A percentile compares a stretch with the other conserved stretches of the same genome.
phyloP scores from a whole-genome alignment of 2,113 vertebrate species.

The Prochilodus magdalenae region DNA sequence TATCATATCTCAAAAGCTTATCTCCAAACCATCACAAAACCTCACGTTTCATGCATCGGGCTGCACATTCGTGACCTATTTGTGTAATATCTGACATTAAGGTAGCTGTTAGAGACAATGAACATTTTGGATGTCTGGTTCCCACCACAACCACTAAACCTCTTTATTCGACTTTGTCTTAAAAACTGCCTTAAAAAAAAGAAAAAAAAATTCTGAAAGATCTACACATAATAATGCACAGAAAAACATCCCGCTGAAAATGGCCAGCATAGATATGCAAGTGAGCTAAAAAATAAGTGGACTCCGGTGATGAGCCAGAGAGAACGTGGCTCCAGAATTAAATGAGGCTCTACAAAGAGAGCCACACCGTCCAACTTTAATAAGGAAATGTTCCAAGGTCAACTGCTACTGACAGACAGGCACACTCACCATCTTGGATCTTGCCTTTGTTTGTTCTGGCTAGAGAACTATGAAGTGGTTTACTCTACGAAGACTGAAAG shows the following conservation, averaged over 20 bases:
- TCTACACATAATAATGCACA: neutral
- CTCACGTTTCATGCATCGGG: too few species aligned
- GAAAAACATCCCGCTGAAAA: neutral
- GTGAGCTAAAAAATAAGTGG: neutral
- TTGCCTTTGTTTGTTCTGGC: neutral
- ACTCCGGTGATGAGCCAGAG: neutral
- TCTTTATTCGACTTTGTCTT: too few species aligned
- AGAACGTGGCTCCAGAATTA: constrained; percentile 7
- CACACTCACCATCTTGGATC: constrained; percentile 14
- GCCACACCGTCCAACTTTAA: constrained; percentile 5
- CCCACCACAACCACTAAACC: too few species aligned
- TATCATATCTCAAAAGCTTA: too few species aligned
- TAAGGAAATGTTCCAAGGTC: constrained; percentile 23
- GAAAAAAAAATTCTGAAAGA: too few species aligned
- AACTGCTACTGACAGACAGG: constrained; percentile 16
- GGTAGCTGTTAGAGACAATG: too few species aligned
- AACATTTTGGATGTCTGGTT: too few species aligned
- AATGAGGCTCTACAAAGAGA: constrained; percentile 44
- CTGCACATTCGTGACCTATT: too few species aligned
- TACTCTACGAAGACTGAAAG: neutral
- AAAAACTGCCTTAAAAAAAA: too few species aligned
- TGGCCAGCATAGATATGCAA: constrained; percentile 21
- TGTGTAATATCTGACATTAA: too few species aligned
- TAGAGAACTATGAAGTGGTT: neutral
- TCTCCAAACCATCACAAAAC: too few species aligned